Evolutionary conservation across 1,140 invertebrate genomes (phyloP).

Genomic region (Scaptomyza montana): DNA sequence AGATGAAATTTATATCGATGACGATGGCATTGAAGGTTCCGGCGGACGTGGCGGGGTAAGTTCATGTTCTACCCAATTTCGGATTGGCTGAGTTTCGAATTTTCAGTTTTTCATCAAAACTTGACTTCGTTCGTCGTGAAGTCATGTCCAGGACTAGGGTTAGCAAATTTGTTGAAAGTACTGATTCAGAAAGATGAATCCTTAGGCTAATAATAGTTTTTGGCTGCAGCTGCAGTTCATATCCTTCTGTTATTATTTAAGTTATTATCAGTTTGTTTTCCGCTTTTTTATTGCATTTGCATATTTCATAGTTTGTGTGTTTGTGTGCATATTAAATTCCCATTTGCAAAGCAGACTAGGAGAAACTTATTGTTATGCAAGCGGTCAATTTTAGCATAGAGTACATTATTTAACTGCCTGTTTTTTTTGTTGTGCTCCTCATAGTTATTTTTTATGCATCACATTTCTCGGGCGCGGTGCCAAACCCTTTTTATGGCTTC

Average conservation of each 20-base stretch:
- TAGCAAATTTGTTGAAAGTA: neutral
- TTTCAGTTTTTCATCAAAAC: slow-evolving; percentile 2
- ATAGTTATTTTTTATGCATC: slow-evolving; percentile 27
- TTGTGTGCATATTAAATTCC: slow-evolving; percentile 38
- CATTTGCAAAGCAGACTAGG: slow-evolving; percentile 31
- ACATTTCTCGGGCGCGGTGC: slow-evolving; percentile 19
- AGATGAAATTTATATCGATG: slow-evolving; percentile 84
- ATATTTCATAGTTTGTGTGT: slow-evolving; percentile 24
- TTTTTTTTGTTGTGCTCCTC: slow-evolving; percentile 15
- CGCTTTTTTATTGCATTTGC: slow-evolving; percentile 37
- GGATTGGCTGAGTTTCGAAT: neutral
- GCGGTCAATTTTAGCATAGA: slow-evolving; percentile 28
- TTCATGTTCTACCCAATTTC: slow-evolving; percentile 7
- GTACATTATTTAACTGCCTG: neutral
- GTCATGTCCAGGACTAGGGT: neutral
- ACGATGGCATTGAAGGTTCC: slow-evolving; percentile 84
- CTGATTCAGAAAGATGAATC: neutral
- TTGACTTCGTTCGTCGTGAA: neutral
- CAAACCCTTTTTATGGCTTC: slow-evolving; percentile 16
- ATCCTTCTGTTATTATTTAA: slow-evolving; percentile 12
- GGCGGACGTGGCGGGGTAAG: slow-evolving; percentile 84
- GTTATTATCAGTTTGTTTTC: slow-evolving; percentile 19
- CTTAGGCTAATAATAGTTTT: neutral
- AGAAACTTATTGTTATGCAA: slow-evolving; percentile 45
- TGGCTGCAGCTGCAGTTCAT: neutral